Base-by-base conservation (phyloP, 1,140 invertebrate species). In the Acyrthosiphon pisum region DNA sequence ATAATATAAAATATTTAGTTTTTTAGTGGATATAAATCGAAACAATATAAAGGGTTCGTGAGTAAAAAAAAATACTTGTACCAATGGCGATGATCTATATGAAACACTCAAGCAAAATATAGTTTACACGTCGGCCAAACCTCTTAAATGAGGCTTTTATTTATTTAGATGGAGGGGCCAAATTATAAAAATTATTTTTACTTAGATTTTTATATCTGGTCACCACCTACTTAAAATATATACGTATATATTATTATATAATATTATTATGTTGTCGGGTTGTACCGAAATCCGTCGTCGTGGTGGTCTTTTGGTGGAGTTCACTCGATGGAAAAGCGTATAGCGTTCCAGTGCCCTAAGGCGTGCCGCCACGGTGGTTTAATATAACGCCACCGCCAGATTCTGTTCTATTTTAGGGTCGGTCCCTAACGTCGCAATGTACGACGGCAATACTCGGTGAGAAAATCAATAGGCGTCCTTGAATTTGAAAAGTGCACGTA, bases 391-490 rank as follows among this genome's bases (percentile, higher is more conserved):
- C 89, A 68, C 89, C 44, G 89, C 89, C 89, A 68, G 89, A 90
- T 90, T 68, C 89, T 44, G 89, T 90, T 90, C 89, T 90, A 68
- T 90, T 90, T 90, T 41, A 41, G 89, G 89, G 89, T 90, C 89
- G 53, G 53, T 90, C 53, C 53, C 89, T 6, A 68, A 30, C 53
- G 89, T 56, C 37, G 53, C 30, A n/a, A 76, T n/a, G 60, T n/a
- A n/a, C 60, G 60, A 68, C 37, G 50, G 50, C n/a, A 56, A 88
- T 88, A 30, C n/a, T 68, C 44, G 14, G 60, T 90, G 89, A 56
- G n/a, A 90, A 93, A 93, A 93, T 93, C 91, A 93, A 93, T 93
- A 93, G 37, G 18, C 60, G 90, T 83, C 48, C 76, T 93, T 86
- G 91, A 53, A 93, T 93, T 93, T 86, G 81, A 76, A 50, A 50